Base-by-base conservation (phyloP, 2,888 invertebrate genomes). In the Temnothorax ravouxi region DNA sequence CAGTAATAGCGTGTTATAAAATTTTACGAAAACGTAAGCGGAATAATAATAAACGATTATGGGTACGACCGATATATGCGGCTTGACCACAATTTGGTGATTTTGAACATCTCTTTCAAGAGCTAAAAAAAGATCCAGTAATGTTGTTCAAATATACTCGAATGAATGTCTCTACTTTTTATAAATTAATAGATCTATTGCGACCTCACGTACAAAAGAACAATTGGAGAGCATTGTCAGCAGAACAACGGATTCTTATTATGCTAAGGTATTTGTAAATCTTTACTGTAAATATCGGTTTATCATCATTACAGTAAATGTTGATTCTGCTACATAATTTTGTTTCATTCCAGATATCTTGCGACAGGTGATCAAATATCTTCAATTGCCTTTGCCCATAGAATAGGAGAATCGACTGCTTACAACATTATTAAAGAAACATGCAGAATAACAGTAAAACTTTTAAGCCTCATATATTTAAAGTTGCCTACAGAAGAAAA, bases 381-480 rank as follows among this genome's bases (percentile, higher is more conserved):
- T 25, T 83, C 80, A 13, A 62, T 84, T 47, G 72, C 80, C 18
- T 79, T 83, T 44, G 77, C 83, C 4, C 74, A 84, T 74, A 25
- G 75, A 61, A 80, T 79, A 44, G 74, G 83, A 21, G 80, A 84
- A 80, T 79, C 83, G 15, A 85, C 74, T 38, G 61, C 67, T 9
- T 47, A 56, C 54, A 77, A 83, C 11, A 72, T 82, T 34, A 74
- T 82, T 61, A 82, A 82, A 82, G 74, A 74, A 74, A 52, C 52
- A 62, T 56, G 29, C n/a, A 25, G 11, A 74, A 59, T 61, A n/a
- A 47, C 74, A 11, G n/a, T n/a, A 4, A 29, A 62, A 29, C 62
- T 82, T 59, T 61, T 82, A 34, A 50, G 18, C 4, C 50, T 38
- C 11, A 61, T 44, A 61, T 56, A 62, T 74, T 74, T 82, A 47